Conservation (phyloP, 2,797 vertebrate genomes). For the Acanthis flammea region DNA sequence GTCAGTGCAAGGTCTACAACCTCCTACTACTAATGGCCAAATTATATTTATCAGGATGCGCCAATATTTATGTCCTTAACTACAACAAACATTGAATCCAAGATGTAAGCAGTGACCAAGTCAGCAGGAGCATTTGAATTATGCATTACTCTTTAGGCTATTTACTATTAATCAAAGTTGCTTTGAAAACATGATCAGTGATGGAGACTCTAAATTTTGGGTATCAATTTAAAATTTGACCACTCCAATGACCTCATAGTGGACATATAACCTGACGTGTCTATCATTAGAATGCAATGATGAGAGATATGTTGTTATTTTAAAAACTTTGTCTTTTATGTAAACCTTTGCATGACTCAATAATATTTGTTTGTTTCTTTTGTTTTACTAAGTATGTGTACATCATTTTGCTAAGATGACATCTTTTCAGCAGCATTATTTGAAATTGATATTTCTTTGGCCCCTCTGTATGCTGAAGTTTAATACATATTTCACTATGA, state of each 20-base stretch:
- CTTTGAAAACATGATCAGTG: background rate
- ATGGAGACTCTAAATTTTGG: background rate
- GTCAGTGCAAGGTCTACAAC: background rate
- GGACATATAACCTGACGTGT: background rate
- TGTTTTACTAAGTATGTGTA: background rate
- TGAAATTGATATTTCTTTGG: background rate
- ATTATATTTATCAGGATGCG: background rate
- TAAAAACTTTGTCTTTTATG: background rate
- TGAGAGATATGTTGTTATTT: background rate
- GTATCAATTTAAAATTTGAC: background rate
- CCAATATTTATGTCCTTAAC: background rate
- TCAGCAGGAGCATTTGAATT: background rate
- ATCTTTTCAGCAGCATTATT: background rate
- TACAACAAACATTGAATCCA: background rate
- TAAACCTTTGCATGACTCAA: background rate
- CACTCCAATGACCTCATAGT: background rate
- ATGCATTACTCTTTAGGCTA: background rate
- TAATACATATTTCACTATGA: background rate
- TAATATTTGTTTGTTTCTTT: background rate
- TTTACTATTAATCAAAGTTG: background rate
- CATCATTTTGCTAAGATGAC: background rate
- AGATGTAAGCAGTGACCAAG: background rate
- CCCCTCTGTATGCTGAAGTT: background rate
- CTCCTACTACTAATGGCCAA: background rate
- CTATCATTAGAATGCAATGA: background rate